Conservation (phyloP, 2,888 invertebrate genomes). For the Conops quadrifasciatus region DNA sequence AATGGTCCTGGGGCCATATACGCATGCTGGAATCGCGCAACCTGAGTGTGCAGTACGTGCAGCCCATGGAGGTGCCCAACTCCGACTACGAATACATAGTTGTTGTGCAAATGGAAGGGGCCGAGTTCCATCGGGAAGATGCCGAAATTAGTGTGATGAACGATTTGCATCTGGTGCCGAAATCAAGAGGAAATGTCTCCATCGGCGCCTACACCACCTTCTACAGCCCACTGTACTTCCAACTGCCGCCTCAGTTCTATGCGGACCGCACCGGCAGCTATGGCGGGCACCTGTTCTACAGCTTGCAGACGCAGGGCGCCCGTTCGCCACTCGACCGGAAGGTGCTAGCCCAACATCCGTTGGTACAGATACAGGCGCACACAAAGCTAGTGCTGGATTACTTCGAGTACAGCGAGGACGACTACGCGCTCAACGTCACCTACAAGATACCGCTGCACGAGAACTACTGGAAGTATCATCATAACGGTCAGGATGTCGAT, state of each 20-base stretch:
- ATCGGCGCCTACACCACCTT: conserved; percentile 62
- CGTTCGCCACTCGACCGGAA: conserved; percentile 69
- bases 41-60: conserved; percentile 63
- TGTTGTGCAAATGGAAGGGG: conserved; percentile 62
- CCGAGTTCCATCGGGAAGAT: conserved; percentile 62
- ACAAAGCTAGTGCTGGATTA: conserved; percentile 79
- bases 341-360: conserved; percentile 74
- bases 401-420: conserved; percentile 67
- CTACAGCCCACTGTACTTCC: conserved; percentile 63
- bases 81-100: conserved; percentile 63
- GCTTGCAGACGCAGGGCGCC: conserved; percentile 73
- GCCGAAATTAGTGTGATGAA: conserved; percentile 68
- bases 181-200: conserved; percentile 66
- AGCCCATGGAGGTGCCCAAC: conserved; percentile 53
- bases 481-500: conserved; percentile 70
- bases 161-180: conserved; percentile 72
- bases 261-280: conserved; percentile 92
- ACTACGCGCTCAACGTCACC: conserved; percentile 67
- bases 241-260: conserved; percentile 79
- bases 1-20: conserved; percentile 83
- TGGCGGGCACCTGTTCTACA: conserved; percentile 86
- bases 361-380: conserved; percentile 84
- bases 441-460: conserved; percentile 76
- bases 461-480: conserved; percentile 73
- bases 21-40: conserved; percentile 70